Evolutionary conservation across 2,888 invertebrate species (phyloP), one percentile per base, ranked within the genome.

Genomic region (Leptopilina drosophilae): DNA sequence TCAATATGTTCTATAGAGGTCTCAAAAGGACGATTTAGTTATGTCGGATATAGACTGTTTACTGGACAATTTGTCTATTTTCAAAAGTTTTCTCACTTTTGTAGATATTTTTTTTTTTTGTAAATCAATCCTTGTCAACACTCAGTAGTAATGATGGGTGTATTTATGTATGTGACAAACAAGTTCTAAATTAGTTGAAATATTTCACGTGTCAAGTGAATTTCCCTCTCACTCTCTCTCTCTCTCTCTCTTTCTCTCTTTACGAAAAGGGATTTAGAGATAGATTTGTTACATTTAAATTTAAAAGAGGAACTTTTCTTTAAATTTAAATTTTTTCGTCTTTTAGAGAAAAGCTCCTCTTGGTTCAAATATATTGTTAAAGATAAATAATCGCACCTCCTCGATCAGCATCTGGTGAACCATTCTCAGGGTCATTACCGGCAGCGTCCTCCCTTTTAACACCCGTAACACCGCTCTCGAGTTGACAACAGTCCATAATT

Each of bases 401-500:
- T 90, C 94, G 95, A 91, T 97, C 97, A 33, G 95, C 95, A 88
- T 97, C 97, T 0, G 97, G 97, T 8, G 97, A 97, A 77, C 97
- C 97, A 87, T 97, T 97, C 89, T 97, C 97, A 64, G 96, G 96
- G 90, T 97, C 97, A 84, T 96, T 96, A 0, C 94, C 93, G 82
- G 92, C 92, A 0, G 95, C 93, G 90, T 97, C 97, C 93, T 97
- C 97, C 82, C 97, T 93, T 90, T 97, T 97, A 42, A 97, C 97
- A 84, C 95, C 94, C 89, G 95, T 95, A 53, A 95, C 94, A 86
- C 95, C 96, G 87, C 97, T 96, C 91, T 97, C 97, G 90, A 98
- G 92, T 92, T 98, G 98, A 91, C 97, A 98, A 92, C 97, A 96
- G 92, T 98, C 98, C 96, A 98, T 96, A 73, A 98, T 96, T 77